Conservation (phyloP, 2,888 invertebrate species). For the Metopia argyrocephala region DNA sequence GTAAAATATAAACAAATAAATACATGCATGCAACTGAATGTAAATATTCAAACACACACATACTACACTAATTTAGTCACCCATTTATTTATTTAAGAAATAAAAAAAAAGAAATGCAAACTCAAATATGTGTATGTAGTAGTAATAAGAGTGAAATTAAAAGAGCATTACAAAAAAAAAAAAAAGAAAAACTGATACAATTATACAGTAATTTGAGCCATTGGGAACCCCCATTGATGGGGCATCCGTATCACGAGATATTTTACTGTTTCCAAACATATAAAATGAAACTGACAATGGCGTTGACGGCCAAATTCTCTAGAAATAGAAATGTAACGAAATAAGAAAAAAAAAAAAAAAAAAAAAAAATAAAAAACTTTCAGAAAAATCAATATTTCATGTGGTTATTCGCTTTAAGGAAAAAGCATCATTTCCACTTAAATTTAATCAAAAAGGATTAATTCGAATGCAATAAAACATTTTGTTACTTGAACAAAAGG, state of each 20-base stretch:
- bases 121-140: background rate
- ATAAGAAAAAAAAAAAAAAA: background rate
- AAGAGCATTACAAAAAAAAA: background rate
- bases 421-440: background rate
- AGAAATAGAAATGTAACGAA: too few species aligned
- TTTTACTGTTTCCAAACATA: background rate
- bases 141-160: background rate
- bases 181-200: constrained; percentile 1
- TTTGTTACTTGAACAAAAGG: background rate
- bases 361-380: background rate
- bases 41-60: background rate
- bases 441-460: constrained; percentile 23
- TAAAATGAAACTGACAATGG: background rate
- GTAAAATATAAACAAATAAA: background rate
- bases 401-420: background rate
- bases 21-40: background rate
- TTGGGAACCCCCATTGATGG: constrained; percentile 3
- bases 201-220: constrained; percentile 9
- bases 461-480: background rate
- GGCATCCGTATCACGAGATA: background rate
- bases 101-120: background rate
- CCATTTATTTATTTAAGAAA: background rate
- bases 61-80: background rate
- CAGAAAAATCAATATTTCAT: background rate
- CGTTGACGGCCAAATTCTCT: background rate